A percentile compares a stretch with the other conserved stretches of the same genome.
phyloP scores from a whole-genome alignment of 1,140 invertebrate species.

The Bombus confusus region DNA sequence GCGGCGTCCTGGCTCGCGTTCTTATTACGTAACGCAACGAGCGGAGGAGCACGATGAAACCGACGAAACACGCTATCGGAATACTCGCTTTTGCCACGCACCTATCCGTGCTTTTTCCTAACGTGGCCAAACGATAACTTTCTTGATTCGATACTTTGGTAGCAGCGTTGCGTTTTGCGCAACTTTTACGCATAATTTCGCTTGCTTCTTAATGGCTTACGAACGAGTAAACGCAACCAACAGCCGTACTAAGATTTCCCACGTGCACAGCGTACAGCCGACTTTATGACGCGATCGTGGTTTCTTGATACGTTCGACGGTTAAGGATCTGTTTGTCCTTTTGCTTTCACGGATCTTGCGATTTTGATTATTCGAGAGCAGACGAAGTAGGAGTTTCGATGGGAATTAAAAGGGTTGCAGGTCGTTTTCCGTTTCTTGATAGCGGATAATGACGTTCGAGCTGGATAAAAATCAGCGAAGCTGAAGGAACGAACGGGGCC shows the following conservation, averaged over 20 bases:
- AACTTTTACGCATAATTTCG: background rate
- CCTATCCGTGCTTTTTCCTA: background rate
- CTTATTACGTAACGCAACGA: too few species aligned
- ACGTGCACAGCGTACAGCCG: too few species aligned
- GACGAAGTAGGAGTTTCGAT: background rate
- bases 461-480: background rate
- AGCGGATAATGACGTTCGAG: background rate
- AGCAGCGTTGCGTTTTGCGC: background rate
- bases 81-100: too few species aligned
- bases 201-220: background rate
- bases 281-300: background rate
- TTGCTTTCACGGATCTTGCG: background rate
- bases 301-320: background rate
- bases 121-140: background rate
- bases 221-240: background rate
- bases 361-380: background rate
- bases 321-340: slow-evolving; percentile 13
- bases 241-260: too few species aligned
- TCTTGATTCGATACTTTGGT: background rate
- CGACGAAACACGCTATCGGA: too few species aligned
- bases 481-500: background rate
- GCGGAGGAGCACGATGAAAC: too few species aligned
- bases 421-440: background rate
- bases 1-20: too few species aligned
- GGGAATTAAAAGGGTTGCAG: background rate